phyloP scores from a whole-genome alignment of 1,140 invertebrate genomes.

The Drosophila parvula region DNA sequence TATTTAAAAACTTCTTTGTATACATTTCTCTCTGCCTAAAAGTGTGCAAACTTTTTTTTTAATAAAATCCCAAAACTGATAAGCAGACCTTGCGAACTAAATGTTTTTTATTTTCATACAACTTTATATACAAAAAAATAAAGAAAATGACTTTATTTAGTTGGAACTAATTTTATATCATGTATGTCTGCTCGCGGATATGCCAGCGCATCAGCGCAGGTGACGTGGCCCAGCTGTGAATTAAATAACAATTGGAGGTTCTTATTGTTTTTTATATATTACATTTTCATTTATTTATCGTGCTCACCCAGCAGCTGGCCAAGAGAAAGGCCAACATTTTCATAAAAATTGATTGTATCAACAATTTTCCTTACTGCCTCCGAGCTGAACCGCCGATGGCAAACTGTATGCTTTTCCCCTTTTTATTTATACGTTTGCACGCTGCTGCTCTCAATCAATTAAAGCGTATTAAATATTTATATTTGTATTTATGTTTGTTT shows the following conservation, averaged over 20 bases:
- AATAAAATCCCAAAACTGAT: not conserved
- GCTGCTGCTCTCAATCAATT: slow-evolving; percentile 40
- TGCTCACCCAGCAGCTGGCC: slow-evolving; percentile 35
- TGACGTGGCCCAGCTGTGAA: slow-evolving; percentile 44
- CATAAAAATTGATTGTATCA: slow-evolving; percentile 39
- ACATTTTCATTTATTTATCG: not conserved
- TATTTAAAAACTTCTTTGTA: no score
- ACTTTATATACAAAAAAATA: not conserved
- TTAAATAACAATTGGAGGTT: not conserved
- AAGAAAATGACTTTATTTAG: not conserved
- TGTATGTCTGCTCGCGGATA: no score
- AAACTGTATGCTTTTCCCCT: slow-evolving; percentile 21
- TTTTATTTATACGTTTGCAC: slow-evolving; percentile 2
- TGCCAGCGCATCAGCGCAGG: slow-evolving; percentile 23
- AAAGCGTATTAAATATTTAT: slow-evolving; percentile 36
- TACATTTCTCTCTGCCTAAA: not conserved
- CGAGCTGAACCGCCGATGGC: slow-evolving; percentile 5
- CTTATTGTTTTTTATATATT: slow-evolving; percentile 10
- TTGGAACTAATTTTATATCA: no score
- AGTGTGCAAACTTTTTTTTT: not conserved
- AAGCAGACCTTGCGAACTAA: not conserved
- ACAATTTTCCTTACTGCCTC: slow-evolving; percentile 28
- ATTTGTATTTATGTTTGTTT: slow-evolving; percentile 21
- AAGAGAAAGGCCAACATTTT: slow-evolving; percentile 23
- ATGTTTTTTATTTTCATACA: not conserved